These are phyloP conservation scores for Microdon myrmicae DNA, from an alignment of 2,888 invertebrate genomes.

Conservation along the genomic window DNA sequence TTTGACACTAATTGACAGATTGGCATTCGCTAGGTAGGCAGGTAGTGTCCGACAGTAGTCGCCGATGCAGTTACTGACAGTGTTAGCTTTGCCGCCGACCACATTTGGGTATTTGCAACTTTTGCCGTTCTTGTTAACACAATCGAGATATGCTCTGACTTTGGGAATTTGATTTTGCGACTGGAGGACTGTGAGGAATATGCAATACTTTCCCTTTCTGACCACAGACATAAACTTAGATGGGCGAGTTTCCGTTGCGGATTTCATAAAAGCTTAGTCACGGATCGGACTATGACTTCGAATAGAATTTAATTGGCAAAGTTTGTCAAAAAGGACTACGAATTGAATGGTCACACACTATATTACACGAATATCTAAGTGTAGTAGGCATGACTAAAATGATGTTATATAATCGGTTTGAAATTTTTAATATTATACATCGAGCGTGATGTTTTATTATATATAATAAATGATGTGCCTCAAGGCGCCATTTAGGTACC, in stretches of 20 bases:
- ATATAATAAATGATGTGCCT: too few relatives aligned
- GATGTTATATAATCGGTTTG: too few relatives aligned
- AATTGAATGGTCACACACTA: too few relatives aligned
- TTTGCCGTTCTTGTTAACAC: slow-evolving; percentile 25
- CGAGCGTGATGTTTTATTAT: too few relatives aligned
- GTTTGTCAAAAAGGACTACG: too few relatives aligned
- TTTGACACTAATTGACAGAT: slow-evolving; percentile 53
- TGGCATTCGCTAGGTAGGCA: slow-evolving; percentile 38
- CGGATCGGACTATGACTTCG: slow-evolving; percentile 34
- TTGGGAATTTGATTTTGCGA: slow-evolving; percentile 33
- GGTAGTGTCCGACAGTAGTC: slow-evolving; percentile 36
- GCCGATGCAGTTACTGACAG: slow-evolving; percentile 12
- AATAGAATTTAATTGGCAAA: slow-evolving; percentile 46
- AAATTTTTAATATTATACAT: too few relatives aligned
- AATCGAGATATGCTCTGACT: slow-evolving; percentile 37
- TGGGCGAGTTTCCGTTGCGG: slow-evolving; percentile 5
- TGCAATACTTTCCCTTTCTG: slow-evolving; percentile 47
- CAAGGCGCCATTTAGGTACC: too few relatives aligned
- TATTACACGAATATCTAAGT: too few relatives aligned
- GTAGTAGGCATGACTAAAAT: too few relatives aligned
- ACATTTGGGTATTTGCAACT: slow-evolving; percentile 1
- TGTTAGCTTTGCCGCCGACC: background rate
- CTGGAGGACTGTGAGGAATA: background rate
- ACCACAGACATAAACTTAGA: background rate
- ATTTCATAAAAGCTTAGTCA: slow-evolving; percentile 40